Evolutionary conservation across 2,888 invertebrate genomes (phyloP).

Genomic region (Cheilosia scutellata): DNA sequence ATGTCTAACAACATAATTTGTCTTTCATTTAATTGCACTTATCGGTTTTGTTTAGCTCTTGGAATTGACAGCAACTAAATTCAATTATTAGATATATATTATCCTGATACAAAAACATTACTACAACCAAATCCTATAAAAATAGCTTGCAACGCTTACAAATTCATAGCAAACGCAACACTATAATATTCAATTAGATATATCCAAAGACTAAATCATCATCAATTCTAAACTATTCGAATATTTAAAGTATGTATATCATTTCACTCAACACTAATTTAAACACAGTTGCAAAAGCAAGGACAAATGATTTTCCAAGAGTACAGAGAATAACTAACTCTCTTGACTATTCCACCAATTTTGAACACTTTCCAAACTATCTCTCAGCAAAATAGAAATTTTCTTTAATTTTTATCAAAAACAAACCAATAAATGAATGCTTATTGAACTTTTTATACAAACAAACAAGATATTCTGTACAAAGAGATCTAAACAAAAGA

Average conservation of each 20-base stretch:
- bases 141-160: not conserved
- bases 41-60: too few species aligned
- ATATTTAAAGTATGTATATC: not conserved
- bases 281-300: not conserved
- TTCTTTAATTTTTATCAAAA: constrained; percentile 19
- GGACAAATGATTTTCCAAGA: not conserved
- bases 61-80: too few species aligned
- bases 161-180: not conserved
- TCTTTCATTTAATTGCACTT: too few species aligned
- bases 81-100: too few species aligned
- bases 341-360: constrained; percentile 38
- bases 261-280: not conserved
- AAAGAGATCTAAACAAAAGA: constrained; percentile 11
- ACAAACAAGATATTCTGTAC: constrained; percentile 28
- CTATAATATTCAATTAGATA: not conserved
- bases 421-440: constrained; percentile 25
- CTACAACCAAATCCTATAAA: not conserved
- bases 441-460: constrained; percentile 44
- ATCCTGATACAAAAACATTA: not conserved
- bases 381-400: not conserved
- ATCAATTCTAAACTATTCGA: too few species aligned
- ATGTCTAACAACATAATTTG: too few species aligned
- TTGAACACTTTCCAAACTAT: not conserved
- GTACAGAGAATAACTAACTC: not conserved
- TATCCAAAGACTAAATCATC: not conserved